These are phyloP conservation scores for Leucozona laternaria DNA, from an alignment of 2,888 invertebrate species.

Conservation along the genomic window DNA sequence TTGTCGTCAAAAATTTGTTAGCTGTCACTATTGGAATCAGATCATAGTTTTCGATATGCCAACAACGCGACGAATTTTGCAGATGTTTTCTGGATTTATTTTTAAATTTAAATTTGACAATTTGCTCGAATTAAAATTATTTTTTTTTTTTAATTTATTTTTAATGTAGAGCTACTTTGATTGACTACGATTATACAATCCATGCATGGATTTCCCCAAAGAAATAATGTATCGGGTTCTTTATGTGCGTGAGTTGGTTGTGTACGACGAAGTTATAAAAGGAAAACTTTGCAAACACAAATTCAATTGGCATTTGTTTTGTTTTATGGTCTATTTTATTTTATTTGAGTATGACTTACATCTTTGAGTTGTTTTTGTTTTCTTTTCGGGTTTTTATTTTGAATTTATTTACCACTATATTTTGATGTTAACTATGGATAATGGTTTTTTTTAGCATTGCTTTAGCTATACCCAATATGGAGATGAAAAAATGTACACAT, in stretches of 20 bases:
- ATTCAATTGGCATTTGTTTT: constrained; percentile 22
- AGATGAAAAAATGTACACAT: neutral
- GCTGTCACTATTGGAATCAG: constrained; percentile 42
- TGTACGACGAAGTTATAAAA: neutral
- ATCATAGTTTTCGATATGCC: constrained; percentile 41
- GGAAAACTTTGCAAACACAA: constrained; percentile 25
- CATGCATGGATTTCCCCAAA: constrained; percentile 10
- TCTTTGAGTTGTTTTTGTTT: constrained; percentile 33
- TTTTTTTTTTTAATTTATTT: constrained; percentile 1
- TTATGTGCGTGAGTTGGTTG: neutral
- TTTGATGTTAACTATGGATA: neutral
- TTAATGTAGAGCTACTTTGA: constrained; percentile 43
- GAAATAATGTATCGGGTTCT: neutral
- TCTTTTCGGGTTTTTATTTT: neutral
- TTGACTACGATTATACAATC: neutral
- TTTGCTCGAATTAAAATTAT: constrained; percentile 11
- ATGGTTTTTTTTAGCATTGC: neutral
- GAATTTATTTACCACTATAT: neutral
- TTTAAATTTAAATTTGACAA: constrained; percentile 38
- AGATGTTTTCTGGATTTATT: constrained; percentile 47
- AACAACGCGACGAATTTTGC: constrained; percentile 48
- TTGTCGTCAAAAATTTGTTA: constrained; percentile 13
- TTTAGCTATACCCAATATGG: neutral
- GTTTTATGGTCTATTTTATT: constrained; percentile 8
- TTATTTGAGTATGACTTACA: constrained; percentile 51